Percentiles rank a stretch among this genome's conserved stretches.
phyloP scores from a whole-genome alignment of 2,888 invertebrate genomes.

The Latrodectus hesperus region DNA sequence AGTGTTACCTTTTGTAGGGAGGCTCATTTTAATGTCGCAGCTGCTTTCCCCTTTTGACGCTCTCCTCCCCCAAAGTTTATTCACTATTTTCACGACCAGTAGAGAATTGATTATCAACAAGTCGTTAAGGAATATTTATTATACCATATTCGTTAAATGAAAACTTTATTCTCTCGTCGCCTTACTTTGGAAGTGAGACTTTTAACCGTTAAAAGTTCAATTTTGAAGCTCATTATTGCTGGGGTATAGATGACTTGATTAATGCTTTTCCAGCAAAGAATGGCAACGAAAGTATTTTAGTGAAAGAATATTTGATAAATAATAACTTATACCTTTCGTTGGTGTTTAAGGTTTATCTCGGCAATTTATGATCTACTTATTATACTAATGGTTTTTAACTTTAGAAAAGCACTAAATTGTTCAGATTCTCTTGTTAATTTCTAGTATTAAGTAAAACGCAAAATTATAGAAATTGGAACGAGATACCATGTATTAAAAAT shows the following conservation, averaged over 20 bases:
- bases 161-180: not conserved
- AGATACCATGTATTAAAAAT: too few species aligned
- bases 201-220: constrained; percentile 28
- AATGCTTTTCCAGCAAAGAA: constrained; percentile 11
- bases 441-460: too few species aligned
- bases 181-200: not conserved
- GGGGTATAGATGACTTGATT: constrained; percentile 52
- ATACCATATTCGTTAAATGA: constrained; percentile 9
- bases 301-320: constrained; percentile 1
- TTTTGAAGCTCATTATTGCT: constrained; percentile 10
- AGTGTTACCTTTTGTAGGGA: constrained; percentile 43
- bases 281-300: not conserved
- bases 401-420: too few species aligned
- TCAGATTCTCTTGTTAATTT: too few species aligned
- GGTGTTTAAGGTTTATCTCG: too few species aligned
- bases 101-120: constrained; percentile 67
- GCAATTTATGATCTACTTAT: too few species aligned
- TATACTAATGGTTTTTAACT: too few species aligned
- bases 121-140: constrained; percentile 67
- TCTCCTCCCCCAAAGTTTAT: constrained; percentile 1
- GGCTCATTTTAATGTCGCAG: constrained; percentile 51
- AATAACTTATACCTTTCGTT: not conserved
- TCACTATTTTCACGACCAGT: constrained; percentile 7
- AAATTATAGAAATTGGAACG: too few species aligned
- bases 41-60: constrained; percentile 23